phyloP scores from a whole-genome alignment of 1,140 invertebrate genomes.

The Mya arenaria region DNA sequence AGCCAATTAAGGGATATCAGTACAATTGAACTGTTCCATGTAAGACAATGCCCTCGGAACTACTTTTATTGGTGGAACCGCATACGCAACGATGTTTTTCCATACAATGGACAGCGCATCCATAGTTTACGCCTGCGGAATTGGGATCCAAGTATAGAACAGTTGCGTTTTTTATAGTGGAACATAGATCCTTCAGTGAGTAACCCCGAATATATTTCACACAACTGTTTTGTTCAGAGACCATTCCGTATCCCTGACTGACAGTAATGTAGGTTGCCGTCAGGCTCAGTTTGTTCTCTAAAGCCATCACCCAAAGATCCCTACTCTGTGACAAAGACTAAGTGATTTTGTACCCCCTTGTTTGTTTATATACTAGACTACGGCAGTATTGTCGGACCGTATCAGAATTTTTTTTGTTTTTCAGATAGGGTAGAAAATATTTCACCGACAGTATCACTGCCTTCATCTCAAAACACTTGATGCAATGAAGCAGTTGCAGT shows the following conservation, averaged over 20 bases:
- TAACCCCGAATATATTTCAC: constrained; percentile 24
- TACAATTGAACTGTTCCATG: constrained; percentile 14
- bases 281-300: constrained; percentile 4
- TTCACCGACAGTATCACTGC: constrained; percentile 1
- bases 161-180: neutral
- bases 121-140: constrained; percentile 21
- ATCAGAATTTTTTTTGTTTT: constrained; percentile 14
- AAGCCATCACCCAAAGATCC: neutral
- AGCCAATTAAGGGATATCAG: constrained; percentile 24
- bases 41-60: neutral
- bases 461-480: constrained; percentile 30
- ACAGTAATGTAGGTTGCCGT: constrained; percentile 11
- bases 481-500: no score
- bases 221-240: constrained; percentile 18
- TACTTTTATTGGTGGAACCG: constrained; percentile 10
- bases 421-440: constrained; percentile 16
- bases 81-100: constrained; percentile 19
- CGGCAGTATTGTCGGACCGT: constrained; percentile 19
- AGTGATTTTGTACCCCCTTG: constrained; percentile 24
- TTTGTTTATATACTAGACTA: constrained; percentile 8
- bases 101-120: constrained; percentile 34
- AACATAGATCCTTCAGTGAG: neutral
- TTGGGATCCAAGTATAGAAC: neutral
- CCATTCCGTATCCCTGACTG: constrained; percentile 16
- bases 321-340: neutral